Evolutionary conservation across 1,140 invertebrate species (phyloP).

Genomic region (Scaptomyza pallida): DNA sequence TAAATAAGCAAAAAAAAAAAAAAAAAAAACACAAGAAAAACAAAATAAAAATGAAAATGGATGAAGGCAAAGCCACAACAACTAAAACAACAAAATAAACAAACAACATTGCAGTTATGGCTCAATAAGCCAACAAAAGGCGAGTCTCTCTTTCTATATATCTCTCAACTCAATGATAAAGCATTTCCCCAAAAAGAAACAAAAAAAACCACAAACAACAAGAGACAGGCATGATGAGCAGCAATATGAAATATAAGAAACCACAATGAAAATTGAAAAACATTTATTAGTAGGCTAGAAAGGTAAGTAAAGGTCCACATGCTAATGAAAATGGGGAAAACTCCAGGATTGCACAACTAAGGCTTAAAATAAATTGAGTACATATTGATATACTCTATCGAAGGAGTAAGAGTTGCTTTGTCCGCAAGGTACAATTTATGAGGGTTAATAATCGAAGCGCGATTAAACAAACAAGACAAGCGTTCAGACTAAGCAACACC

Average conservation of each 20-base stretch:
- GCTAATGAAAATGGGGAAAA: slow-evolving; percentile 61
- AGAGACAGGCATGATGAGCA: slow-evolving; percentile 55
- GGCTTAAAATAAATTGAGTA: too few relatives aligned
- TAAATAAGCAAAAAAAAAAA: slow-evolving; percentile 54
- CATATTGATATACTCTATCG: too few relatives aligned
- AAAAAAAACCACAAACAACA: slow-evolving; percentile 63
- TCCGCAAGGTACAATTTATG: slow-evolving; percentile 58
- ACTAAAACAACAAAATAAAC: slow-evolving; percentile 55
- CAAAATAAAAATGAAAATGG: slow-evolving; percentile 27
- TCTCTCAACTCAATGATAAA: slow-evolving; percentile 60
- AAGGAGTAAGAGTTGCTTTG: background rate
- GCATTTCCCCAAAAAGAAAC: slow-evolving; percentile 55
- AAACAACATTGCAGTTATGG: slow-evolving; percentile 71
- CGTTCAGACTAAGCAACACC: slow-evolving; percentile 16
- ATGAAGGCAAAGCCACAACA: slow-evolving; percentile 33
- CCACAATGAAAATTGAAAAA: slow-evolving; percentile 79
- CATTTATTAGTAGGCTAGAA: slow-evolving; percentile 67
- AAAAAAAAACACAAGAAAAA: slow-evolving; percentile 29
- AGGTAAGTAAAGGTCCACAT: slow-evolving; percentile 28
- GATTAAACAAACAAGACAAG: slow-evolving; percentile 72
- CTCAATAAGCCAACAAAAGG: slow-evolving; percentile 77
- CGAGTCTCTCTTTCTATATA: slow-evolving; percentile 16
- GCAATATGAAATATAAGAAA: slow-evolving; percentile 40
- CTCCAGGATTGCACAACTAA: slow-evolving; percentile 44
- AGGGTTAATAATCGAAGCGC: slow-evolving; percentile 78